Evolutionary conservation across 1,140 invertebrate genomes (phyloP).

Genomic region (Sycophila sp.): DNA sequence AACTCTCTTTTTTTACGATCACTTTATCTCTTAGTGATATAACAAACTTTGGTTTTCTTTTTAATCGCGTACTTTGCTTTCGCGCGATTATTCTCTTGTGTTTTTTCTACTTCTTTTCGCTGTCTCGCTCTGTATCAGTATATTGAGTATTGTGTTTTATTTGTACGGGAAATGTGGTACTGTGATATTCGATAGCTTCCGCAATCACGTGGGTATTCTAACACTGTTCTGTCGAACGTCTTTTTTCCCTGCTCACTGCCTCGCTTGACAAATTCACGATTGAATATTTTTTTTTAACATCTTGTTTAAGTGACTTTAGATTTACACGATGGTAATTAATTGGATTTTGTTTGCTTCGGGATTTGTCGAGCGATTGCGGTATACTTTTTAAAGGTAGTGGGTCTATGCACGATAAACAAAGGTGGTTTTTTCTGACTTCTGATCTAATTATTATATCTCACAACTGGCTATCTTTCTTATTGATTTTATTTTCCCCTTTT

Average conservation of each 20-base stretch:
- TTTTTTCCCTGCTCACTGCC: not conserved
- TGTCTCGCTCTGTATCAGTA: slow-evolving; percentile 14
- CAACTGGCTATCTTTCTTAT: not conserved
- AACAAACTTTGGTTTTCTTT: too few relatives aligned
- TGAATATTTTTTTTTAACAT: not conserved
- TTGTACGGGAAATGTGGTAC: not conserved
- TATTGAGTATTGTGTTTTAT: slow-evolving; percentile 20
- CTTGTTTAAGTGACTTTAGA: too few relatives aligned
- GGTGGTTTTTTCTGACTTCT: not conserved
- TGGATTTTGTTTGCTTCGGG: too few relatives aligned
- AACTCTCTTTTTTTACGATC: not conserved
- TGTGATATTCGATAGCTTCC: slow-evolving; percentile 25
- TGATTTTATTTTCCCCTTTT: not conserved
- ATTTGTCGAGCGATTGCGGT: slow-evolving; percentile 19
- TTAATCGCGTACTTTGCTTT: slow-evolving; percentile 19
- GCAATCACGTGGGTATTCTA: not conserved
- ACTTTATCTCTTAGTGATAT: not conserved
- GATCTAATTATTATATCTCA: not conserved
- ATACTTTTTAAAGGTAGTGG: slow-evolving; percentile 6
- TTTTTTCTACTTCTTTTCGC: slow-evolving; percentile 18
- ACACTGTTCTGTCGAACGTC: not conserved
- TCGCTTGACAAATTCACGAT: slow-evolving; percentile 10
- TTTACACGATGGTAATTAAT: too few relatives aligned
- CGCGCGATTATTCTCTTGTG: not conserved
- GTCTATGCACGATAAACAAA: not conserved